Evolutionary conservation across 2,797 vertebrate species (phyloP).

Genomic region (Columba guinea): DNA sequence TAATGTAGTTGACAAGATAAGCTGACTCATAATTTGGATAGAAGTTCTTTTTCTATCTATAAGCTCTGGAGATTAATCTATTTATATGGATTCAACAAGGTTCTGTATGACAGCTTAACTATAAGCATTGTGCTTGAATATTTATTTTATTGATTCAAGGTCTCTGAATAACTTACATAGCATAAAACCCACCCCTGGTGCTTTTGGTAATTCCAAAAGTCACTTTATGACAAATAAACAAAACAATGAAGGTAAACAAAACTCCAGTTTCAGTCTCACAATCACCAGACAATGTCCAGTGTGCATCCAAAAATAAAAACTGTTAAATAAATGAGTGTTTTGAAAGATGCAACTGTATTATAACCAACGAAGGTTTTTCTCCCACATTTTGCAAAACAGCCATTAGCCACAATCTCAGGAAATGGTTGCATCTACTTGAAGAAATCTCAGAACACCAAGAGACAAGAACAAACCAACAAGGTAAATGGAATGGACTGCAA

Average conservation of each 20-base stretch:
- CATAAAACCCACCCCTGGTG: not conserved
- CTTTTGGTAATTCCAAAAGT: not conserved
- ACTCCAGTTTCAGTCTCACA: not conserved
- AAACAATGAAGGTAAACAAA: not conserved
- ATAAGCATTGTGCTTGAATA: not conserved
- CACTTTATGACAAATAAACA: not conserved
- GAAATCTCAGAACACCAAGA: not conserved
- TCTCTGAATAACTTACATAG: not conserved
- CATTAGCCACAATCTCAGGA: conserved; percentile 25
- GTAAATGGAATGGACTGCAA: not conserved
- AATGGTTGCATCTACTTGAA: not conserved
- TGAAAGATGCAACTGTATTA: not conserved
- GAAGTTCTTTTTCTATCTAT: not conserved
- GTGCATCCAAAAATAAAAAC: not conserved
- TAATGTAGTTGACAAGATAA: not conserved
- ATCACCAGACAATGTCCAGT: not conserved
- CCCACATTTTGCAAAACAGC: not conserved
- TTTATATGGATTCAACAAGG: not conserved
- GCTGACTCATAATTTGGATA: not conserved
- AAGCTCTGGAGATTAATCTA: not conserved
- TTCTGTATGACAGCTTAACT: not conserved
- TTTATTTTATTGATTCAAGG: not conserved
- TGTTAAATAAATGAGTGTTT: not conserved
- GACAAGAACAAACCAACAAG: not conserved
- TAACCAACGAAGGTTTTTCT: not conserved